These are phyloP conservation scores for Triplophysa rosa DNA, from an alignment of 2,113 vertebrate genomes.

Conservation along the genomic window DNA sequence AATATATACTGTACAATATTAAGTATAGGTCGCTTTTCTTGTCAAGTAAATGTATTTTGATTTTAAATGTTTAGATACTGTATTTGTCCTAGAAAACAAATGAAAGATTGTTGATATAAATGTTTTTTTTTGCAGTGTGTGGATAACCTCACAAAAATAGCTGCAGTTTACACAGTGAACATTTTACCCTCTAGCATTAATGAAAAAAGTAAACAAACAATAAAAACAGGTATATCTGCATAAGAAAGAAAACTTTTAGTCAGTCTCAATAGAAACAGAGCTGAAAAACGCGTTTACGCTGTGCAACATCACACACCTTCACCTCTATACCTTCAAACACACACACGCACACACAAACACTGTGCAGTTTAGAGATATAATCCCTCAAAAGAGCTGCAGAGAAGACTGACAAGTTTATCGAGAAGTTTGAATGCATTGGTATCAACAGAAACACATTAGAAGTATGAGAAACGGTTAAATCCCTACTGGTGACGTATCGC, in stretches of 20 bases:
- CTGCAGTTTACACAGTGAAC: no score
- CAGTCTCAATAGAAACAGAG: background rate
- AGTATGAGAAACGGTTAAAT: constrained; percentile 41
- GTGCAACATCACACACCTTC: constrained; percentile 40
- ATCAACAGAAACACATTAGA: constrained; percentile 29
- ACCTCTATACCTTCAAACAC: constrained; percentile 30
- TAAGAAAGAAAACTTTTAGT: background rate
- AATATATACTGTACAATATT: no score
- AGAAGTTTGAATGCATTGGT: constrained; percentile 37
- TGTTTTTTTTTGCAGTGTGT: no score
- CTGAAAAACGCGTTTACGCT: constrained; percentile 21
- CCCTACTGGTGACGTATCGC: constrained; percentile 55
- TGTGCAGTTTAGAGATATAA: background rate
- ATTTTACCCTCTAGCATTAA: no score
- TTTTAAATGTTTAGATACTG: no score
- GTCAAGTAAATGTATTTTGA: no score
- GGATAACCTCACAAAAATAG: no score
- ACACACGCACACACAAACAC: constrained; percentile 31
- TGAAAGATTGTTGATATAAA: no score
- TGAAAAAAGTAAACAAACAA: background rate
- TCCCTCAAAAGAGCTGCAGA: constrained; percentile 30
- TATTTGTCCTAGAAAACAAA: no score
- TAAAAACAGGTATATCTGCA: background rate
- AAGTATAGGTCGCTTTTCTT: no score
- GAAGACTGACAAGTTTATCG: constrained; percentile 48